phyloP scores from a whole-genome alignment of 2,888 invertebrate species.

The Thelaira solivaga region DNA sequence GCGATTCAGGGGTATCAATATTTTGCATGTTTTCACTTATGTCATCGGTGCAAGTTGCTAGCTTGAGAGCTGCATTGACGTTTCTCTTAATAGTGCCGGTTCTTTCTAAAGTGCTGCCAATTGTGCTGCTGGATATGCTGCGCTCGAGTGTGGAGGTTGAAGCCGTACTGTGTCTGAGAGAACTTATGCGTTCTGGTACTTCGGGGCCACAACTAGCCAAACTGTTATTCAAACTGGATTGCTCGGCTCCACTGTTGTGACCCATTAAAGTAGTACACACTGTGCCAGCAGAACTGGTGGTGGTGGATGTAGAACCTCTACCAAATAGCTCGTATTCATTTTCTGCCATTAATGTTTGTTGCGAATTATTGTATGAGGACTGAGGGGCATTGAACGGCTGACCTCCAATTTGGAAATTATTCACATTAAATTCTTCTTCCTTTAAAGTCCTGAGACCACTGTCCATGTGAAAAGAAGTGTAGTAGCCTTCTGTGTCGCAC shows the following conservation, averaged over 20 bases:
- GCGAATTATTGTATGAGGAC: conserved; percentile 83
- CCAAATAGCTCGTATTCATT: conserved; percentile 94
- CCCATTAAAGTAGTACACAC: conserved; percentile 90
- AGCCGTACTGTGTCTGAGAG: conserved; percentile 79
- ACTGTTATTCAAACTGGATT: conserved; percentile 78
- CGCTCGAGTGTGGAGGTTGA: conserved; percentile 80
- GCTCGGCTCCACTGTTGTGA: conserved; percentile 78
- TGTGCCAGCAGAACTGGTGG: conserved; percentile 93
- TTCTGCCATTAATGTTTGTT: conserved; percentile 86
- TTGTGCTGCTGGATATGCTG: conserved; percentile 77
- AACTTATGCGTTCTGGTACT: conserved; percentile 90
- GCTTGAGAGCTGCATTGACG: conserved; percentile 76
- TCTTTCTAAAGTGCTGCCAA: conserved; percentile 76
- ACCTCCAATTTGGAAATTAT: conserved; percentile 85
- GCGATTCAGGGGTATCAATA: conserved; percentile 66
- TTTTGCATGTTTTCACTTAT: conserved; percentile 65
- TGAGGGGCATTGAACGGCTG: conserved; percentile 80
- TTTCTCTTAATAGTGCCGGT: conserved; percentile 78
- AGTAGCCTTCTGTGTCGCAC: conserved; percentile 98
- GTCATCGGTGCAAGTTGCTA: conserved; percentile 80
- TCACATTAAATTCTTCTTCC: conserved; percentile 82
- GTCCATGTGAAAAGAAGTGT: conserved; percentile 98
- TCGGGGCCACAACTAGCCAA: conserved; percentile 80
- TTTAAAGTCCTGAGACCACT: conserved; percentile 92
- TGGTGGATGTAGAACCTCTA: conserved; percentile 93